Conservation (phyloP, 37 sponge, comb jelly and placozoan species). For the Eunapius fragilis region DNA sequence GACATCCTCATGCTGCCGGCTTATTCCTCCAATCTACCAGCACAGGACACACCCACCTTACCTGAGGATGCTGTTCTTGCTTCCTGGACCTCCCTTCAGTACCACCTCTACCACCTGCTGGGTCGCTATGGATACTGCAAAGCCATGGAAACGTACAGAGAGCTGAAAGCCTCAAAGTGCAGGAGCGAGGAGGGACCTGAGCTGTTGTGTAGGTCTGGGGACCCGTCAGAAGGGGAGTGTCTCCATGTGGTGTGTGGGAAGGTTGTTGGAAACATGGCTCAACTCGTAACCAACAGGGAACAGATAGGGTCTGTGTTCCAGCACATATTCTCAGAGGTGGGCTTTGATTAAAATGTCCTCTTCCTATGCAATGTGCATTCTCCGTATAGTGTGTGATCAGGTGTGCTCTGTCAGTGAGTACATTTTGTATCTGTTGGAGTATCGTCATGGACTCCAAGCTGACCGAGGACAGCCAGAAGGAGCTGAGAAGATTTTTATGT, state of each 20-base stretch:
- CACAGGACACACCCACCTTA: background rate
- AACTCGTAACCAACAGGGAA: background rate
- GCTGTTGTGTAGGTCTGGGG: background rate
- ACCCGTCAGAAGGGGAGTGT: background rate
- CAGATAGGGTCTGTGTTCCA: background rate
- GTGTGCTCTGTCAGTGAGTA: background rate
- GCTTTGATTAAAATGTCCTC: background rate
- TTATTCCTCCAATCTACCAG: too few species aligned
- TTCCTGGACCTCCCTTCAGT: background rate
- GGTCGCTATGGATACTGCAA: background rate
- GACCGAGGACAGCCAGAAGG: background rate
- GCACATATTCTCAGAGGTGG: background rate
- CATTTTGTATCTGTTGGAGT: too few species aligned
- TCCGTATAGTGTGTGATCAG: background rate
- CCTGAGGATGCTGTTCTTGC: background rate
- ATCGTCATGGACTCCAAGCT: too few species aligned
- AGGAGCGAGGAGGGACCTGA: background rate
- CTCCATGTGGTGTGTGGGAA: background rate
- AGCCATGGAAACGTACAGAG: background rate
- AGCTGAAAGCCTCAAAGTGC: background rate
- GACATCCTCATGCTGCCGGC: too few species aligned
- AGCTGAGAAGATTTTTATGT: too few species aligned
- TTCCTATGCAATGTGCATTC: background rate
- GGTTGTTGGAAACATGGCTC: background rate
- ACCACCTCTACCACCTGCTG: background rate